Percentiles rank a stretch among this genome's conserved stretches.
Evolutionary conservation across 2,888 invertebrate species (phyloP).

Genomic region (Aquatica leii): DNA sequence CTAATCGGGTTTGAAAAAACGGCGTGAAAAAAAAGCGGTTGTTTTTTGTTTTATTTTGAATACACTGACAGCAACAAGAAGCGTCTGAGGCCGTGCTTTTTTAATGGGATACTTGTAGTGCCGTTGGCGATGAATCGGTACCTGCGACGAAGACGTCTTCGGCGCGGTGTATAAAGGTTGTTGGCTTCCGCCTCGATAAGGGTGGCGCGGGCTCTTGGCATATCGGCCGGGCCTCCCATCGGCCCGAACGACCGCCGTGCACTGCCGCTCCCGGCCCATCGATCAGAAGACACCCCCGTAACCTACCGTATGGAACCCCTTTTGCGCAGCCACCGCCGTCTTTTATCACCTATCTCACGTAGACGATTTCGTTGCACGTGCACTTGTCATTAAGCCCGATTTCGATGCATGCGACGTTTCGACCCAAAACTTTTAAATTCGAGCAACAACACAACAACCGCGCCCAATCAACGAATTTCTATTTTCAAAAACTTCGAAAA

Average conservation of each 20-base stretch:
- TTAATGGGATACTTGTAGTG: conserved; percentile 24
- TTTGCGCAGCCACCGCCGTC: conserved; percentile 42
- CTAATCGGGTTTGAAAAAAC: conserved; percentile 1
- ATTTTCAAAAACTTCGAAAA: no score
- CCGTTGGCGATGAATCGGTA: conserved; percentile 35
- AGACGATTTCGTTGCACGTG: conserved; percentile 26
- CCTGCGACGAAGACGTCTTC: conserved; percentile 48
- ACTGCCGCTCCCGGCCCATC: conserved; percentile 46
- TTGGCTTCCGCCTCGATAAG: conserved; percentile 49
- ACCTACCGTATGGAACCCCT: conserved; percentile 31
- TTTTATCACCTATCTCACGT: conserved; percentile 32
- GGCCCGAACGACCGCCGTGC: conserved; percentile 51
- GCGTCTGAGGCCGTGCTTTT: conserved; percentile 37
- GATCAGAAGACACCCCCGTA: conserved; percentile 40
- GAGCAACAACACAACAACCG: no score
- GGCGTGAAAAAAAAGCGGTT: conserved; percentile 18
- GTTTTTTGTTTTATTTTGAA: no score
- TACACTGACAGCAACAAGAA: conserved; percentile 35
- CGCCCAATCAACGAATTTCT: no score
- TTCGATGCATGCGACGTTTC: no score
- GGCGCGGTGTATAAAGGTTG: conserved; percentile 46
- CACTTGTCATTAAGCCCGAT: conserved; percentile 16
- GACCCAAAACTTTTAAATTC: no score
- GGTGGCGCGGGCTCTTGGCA: conserved; percentile 50
- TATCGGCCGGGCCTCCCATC: conserved; percentile 52